A percentile compares a stretch with the other conserved stretches of the same genome.
These are phyloP conservation scores for Manacus vitellinus DNA, from an alignment of 2,113 vertebrate species.

Conservation along the genomic window DNA sequence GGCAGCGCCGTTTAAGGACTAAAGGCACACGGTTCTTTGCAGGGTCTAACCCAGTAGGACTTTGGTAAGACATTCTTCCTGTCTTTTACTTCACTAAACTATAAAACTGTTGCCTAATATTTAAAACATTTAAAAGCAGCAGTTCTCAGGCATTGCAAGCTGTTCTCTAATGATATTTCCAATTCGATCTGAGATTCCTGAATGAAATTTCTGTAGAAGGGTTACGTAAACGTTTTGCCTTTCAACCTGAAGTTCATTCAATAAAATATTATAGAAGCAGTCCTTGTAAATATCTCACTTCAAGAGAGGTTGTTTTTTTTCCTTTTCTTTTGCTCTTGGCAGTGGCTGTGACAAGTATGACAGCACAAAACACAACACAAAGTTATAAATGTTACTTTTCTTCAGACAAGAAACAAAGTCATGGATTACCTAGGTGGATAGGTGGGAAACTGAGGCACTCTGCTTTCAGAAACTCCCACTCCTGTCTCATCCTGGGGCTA, in stretches of 20 bases:
- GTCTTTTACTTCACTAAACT: background rate
- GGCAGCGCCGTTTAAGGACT: background rate
- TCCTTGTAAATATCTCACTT: background rate
- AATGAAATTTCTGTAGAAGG: background rate
- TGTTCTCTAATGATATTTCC: background rate
- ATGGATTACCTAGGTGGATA: accelerated
- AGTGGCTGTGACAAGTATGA: conserved; percentile 2
- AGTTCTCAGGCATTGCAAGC: background rate
- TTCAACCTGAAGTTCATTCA: background rate
- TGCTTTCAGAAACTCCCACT: background rate
- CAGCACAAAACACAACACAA: background rate
- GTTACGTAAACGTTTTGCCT: background rate
- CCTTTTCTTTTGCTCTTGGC: conserved; percentile 4
- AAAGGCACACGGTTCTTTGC: background rate
- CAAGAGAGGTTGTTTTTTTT: background rate
- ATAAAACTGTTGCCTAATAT: background rate
- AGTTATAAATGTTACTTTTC: background rate
- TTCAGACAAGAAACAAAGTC: background rate
- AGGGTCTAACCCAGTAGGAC: background rate
- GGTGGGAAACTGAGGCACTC: background rate
- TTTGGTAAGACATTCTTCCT: background rate
- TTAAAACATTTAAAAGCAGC: background rate
- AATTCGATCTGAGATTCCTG: background rate
- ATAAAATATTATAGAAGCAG: background rate
- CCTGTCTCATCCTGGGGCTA: background rate